phyloP scores from a whole-genome alignment of 2,888 invertebrate species.

The Prosopocoilus inquinatus region DNA sequence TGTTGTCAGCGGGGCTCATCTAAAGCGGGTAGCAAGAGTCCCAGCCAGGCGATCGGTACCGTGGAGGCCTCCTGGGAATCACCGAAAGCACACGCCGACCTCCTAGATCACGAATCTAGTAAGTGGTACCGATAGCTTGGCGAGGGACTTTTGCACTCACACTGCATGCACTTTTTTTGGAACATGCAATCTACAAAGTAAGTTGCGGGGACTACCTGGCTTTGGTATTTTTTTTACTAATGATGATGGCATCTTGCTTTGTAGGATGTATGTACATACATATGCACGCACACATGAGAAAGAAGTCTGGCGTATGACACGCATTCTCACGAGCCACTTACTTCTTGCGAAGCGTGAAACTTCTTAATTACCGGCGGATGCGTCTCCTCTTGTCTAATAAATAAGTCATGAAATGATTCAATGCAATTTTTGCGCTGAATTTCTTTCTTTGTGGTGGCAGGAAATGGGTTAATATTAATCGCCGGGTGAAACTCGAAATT shows the following conservation, averaged over 20 bases:
- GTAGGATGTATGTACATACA: too few species aligned
- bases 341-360: too few species aligned
- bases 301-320: too few species aligned
- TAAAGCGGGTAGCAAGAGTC: conserved; percentile 65
- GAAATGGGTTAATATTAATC: neutral
- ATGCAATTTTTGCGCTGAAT: too few species aligned
- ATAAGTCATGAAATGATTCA: too few species aligned
- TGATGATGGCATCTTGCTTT: conserved; percentile 1
- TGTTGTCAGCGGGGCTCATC: conserved; percentile 78
- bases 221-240: too few species aligned
- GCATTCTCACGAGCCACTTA: too few species aligned
- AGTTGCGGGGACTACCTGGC: neutral
- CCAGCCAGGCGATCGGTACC: conserved; percentile 62
- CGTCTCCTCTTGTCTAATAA: too few species aligned
- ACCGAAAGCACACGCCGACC: conserved; percentile 60
- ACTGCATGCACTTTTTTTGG: too few species aligned
- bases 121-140: conserved; percentile 44
- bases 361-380: too few species aligned
- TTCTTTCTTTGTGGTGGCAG: too few species aligned
- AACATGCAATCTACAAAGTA: conserved; percentile 9
- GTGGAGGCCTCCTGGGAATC: conserved; percentile 58
- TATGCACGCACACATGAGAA: too few species aligned
- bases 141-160: conserved; percentile 20
- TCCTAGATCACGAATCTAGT: conserved; percentile 50
- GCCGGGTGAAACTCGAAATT: conserved; percentile 12